Evolutionary conservation across 2,888 invertebrate species (phyloP), one percentile per base, ranked within the genome.

Genomic region (Alloplasta piceator): DNA sequence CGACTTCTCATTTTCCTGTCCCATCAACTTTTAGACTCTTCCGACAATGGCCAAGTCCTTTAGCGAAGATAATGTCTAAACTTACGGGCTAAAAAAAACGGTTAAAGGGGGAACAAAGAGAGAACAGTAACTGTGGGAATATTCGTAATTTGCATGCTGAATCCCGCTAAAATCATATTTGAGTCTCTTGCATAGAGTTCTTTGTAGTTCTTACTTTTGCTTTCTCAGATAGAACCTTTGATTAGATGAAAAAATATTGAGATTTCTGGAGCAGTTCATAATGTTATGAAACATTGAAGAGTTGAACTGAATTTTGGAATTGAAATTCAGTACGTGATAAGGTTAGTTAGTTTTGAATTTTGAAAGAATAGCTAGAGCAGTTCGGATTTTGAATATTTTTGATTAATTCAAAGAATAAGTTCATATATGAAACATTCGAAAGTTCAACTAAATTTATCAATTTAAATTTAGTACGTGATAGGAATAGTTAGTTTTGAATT

Each of bases 111-210:
- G 64, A 75, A 68, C n/a, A 55, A 52, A 43, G 14, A 41, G 43
- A 41, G n/a, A 39, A 43, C 26, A 63, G 52, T 9, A 58, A 41
- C 73, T 16, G 68, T 68, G 68, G 61, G 75, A 74, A 70, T 14
- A 74, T 68, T 67, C 56, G 67, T 68, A 36, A 14, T 5, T 56
- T 73, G 55, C 38, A 16, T 61, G 56, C 50, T 38, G 68, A 80
- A 71, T 75, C 41, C 75, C 58, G 43, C 36, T 60, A 72, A 72
- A 60, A 50, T 26, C 3, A 26, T 26, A 3, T 26, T 26, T 26
- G 26, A 26, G 26, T 26, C 26, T 26, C 26, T 26, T 3, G 26
- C 26, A 14, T 52, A 52, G 14, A 9, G 5, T 16, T 52, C n/a
- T n/a, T n/a, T n/a, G n/a, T n/a, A n/a, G n/a, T n/a, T 52, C 52